These are phyloP conservation scores for Gisinianus flammeolus DNA, from an alignment of 2,888 invertebrate genomes.

Conservation along the genomic window DNA sequence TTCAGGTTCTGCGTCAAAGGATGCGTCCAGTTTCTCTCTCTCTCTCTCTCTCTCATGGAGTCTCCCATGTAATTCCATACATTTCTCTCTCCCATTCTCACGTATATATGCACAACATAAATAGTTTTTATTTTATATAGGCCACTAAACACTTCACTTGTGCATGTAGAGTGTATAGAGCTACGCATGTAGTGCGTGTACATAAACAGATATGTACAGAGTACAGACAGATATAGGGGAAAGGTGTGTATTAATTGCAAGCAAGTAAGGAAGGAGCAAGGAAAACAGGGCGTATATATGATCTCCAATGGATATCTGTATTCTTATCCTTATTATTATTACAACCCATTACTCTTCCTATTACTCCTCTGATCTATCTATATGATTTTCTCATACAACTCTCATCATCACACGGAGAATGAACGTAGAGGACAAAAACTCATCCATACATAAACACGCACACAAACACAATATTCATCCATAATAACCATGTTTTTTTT, in stretches of 20 bases:
- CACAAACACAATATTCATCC: no score
- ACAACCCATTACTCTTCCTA: no score
- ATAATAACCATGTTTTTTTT: no score
- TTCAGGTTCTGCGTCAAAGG: conserved; percentile 14
- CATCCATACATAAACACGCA: no score
- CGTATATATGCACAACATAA: background rate
- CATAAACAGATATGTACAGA: background rate
- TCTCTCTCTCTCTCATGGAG: conserved; percentile 3
- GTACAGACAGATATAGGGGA: no score
- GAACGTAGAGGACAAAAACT: no score
- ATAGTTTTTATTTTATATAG: background rate
- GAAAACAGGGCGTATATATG: background rate
- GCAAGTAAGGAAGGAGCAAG: background rate
- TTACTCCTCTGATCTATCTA: no score
- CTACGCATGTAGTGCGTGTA: conserved; percentile 19
- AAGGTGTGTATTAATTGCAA: conserved; percentile 8
- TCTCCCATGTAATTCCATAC: conserved; percentile 22
- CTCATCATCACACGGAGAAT: no score
- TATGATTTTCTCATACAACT: no score
- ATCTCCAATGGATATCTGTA: no score
- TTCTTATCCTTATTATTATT: no score
- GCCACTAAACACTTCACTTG: no score
- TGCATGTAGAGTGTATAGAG: background rate
- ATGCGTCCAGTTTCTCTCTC: conserved; percentile 17
- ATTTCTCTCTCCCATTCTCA: conserved; percentile 18